phyloP scores from a whole-genome alignment of 2,797 vertebrate species.

The Ispidina lecontei region DNA sequence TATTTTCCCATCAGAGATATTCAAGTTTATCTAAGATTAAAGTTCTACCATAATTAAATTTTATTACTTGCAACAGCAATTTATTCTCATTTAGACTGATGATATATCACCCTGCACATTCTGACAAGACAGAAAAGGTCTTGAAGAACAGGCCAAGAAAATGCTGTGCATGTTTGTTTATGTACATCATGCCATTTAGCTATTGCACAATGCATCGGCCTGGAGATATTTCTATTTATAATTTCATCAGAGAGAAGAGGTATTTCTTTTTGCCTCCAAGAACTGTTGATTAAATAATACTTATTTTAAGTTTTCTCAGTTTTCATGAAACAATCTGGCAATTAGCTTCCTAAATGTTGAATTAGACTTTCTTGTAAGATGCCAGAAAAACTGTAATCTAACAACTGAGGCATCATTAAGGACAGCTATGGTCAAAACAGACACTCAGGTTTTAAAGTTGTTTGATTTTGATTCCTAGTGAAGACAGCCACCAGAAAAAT shows the following conservation, averaged over 20 bases:
- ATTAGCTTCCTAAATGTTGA: not conserved
- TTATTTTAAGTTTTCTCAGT: not conserved
- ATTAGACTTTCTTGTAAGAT: not conserved
- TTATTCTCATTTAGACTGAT: constrained; percentile 18
- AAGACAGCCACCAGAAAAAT: not conserved
- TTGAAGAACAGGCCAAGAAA: constrained; percentile 39
- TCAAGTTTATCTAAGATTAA: constrained; percentile 59
- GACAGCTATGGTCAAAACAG: not conserved
- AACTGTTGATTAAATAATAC: constrained; percentile 17
- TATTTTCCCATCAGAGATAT: constrained; percentile 56
- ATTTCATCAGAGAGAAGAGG: not conserved
- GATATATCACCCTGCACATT: constrained; percentile 30
- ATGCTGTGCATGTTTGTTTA: constrained; percentile 47
- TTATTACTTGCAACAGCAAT: constrained; percentile 48
- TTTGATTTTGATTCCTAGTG: not conserved
- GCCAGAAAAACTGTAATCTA: not conserved
- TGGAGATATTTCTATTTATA: constrained; percentile 37
- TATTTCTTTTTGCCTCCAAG: constrained; percentile 16
- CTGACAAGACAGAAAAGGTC: constrained; percentile 24
- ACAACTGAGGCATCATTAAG: not conserved
- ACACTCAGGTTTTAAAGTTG: not conserved
- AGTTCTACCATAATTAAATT: constrained; percentile 55
- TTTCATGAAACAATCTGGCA: constrained; percentile 13
- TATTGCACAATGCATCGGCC: not conserved
- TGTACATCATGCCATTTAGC: constrained; percentile 30